phyloP scores from a whole-genome alignment of 2,113 vertebrate genomes.

The Riparia riparia region DNA sequence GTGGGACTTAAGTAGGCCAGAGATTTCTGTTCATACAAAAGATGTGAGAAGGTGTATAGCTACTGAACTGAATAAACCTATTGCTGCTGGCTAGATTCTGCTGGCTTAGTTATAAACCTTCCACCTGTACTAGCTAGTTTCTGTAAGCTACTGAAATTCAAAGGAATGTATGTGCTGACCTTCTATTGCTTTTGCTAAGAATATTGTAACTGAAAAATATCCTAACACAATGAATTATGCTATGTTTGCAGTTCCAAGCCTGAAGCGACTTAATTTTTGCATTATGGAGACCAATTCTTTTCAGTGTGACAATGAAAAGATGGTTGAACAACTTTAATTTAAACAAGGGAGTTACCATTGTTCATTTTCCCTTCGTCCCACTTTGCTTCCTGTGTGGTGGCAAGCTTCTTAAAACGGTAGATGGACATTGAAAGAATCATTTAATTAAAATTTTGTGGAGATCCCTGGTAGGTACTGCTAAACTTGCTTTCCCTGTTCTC shows the following conservation, averaged over 20 bases:
- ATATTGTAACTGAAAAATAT: slow-evolving; percentile 46
- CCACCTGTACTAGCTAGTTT: slow-evolving; percentile 26
- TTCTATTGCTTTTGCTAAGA: slow-evolving; percentile 58
- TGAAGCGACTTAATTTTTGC: slow-evolving; percentile 36
- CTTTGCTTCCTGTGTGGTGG: neutral
- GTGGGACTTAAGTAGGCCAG: slow-evolving; percentile 52
- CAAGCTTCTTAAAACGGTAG: slow-evolving; percentile 7
- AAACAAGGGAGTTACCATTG: slow-evolving; percentile 24
- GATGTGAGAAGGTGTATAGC: neutral
- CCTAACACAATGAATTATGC: slow-evolving; percentile 33
- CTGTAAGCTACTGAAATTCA: slow-evolving; percentile 54
- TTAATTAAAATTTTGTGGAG: neutral
- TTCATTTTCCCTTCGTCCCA: neutral
- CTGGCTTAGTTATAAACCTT: slow-evolving; percentile 59
- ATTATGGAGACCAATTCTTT: slow-evolving; percentile 35
- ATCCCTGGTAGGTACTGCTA: neutral
- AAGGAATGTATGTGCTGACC: neutral
- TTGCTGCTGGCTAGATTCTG: slow-evolving; percentile 32
- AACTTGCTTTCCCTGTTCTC: neutral
- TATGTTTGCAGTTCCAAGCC: neutral
- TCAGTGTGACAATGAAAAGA: slow-evolving; percentile 33
- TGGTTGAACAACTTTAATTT: slow-evolving; percentile 40
- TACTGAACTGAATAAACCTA: slow-evolving; percentile 39
- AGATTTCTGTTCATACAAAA: slow-evolving; percentile 50
- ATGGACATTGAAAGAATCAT: neutral